A percentile compares a stretch with the other conserved stretches of the same genome.
Evolutionary conservation across 2,797 vertebrate genomes (phyloP).

Genomic region (Sparidentex hasta): DNA sequence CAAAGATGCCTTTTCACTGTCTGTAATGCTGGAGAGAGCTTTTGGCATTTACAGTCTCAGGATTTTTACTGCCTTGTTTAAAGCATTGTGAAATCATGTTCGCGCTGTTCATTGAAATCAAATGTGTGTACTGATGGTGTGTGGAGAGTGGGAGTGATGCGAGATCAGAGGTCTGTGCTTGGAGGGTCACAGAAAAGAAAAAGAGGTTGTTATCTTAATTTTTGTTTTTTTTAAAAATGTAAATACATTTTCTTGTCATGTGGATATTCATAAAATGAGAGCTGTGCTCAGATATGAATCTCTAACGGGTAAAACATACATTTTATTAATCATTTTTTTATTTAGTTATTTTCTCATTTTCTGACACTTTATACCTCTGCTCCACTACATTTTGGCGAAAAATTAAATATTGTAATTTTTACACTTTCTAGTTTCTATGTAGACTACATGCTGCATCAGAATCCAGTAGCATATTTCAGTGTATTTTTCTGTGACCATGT

Average conservation of each 20-base stretch:
- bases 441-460: too few species aligned
- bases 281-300: background rate
- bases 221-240: too few species aligned
- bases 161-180: background rate
- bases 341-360: too few species aligned
- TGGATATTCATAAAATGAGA: background rate
- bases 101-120: conserved; percentile 10
- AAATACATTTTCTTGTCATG: background rate
- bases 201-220: background rate
- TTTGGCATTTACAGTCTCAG: conserved; percentile 14
- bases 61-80: conserved; percentile 18
- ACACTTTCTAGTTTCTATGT: too few species aligned
- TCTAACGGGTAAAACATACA: too few species aligned
- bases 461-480: too few species aligned
- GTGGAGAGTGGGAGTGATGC: background rate
- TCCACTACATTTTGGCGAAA: too few species aligned
- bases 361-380: too few species aligned
- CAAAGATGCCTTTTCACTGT: conserved; percentile 54
- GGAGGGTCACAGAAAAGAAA: background rate
- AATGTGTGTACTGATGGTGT: conserved; percentile 5
- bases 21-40: conserved; percentile 15
- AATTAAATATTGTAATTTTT: too few species aligned
- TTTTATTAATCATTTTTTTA: background rate
- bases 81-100: conserved; percentile 3
- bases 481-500: too few species aligned